Evolutionary conservation across 1,140 invertebrate species (phyloP).

Genomic region (Diuraphis noxia): DNA sequence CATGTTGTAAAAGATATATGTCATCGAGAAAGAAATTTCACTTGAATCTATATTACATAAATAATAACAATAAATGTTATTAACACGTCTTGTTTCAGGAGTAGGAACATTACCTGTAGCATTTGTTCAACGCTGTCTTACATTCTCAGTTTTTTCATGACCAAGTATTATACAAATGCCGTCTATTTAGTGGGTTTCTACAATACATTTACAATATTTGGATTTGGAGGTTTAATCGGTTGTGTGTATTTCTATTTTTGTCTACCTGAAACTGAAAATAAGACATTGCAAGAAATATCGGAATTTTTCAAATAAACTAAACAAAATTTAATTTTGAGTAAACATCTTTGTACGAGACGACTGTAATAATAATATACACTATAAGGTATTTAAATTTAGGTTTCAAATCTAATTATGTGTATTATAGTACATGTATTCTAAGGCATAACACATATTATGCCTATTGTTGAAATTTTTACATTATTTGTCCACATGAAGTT

Average conservation of each 20-base stretch:
- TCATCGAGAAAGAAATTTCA: not conserved
- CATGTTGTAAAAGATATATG: not conserved
- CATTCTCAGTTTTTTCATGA: slow-evolving; percentile 28
- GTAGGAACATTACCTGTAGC: slow-evolving; percentile 35
- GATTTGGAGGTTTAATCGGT: slow-evolving; percentile 53
- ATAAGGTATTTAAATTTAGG: not conserved
- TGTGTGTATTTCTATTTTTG: slow-evolving; percentile 57
- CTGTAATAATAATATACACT: not conserved
- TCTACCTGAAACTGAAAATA: slow-evolving; percentile 58
- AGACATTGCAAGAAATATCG: slow-evolving; percentile 57
- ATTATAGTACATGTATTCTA: too few species aligned
- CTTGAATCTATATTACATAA: not conserved
- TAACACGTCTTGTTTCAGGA: slow-evolving; percentile 8
- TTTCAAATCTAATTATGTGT: too few species aligned
- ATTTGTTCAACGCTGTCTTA: slow-evolving; percentile 29
- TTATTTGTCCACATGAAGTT: not conserved
- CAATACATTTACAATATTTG: slow-evolving; percentile 48
- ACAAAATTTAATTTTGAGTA: not conserved
- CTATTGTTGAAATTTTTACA: not conserved
- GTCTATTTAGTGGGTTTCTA: slow-evolving; percentile 4
- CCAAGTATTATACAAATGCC: slow-evolving; percentile 33
- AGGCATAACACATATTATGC: not conserved
- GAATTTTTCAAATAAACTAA: slow-evolving; percentile 47
- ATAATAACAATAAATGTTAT: not conserved
- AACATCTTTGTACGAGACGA: not conserved